Evolutionary conservation across 2,113 vertebrate genomes (phyloP), one percentile per base, ranked within the genome.

Genomic region (Tricholaema leucomelas): DNA sequence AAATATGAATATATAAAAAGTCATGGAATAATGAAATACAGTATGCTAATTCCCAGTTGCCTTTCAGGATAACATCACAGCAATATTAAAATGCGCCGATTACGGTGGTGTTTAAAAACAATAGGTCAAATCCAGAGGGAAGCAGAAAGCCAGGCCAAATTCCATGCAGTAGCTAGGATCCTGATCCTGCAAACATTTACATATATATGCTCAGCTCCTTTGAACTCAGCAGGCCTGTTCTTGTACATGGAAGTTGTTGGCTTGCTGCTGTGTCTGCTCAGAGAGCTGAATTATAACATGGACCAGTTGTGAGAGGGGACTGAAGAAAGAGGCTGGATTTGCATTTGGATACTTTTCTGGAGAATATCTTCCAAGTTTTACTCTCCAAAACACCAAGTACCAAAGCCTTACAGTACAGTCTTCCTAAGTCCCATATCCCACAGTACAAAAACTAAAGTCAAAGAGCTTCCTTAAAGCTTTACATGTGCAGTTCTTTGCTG

Each of bases 1-100:
- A 96, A 97, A 97, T 96, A 93, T 77, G 92, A 95, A 90, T 85
- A 82, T 86, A 88, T 79, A 88, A 95, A 86, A 96, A 92, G 79
- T 93, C 56, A 91, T 65, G 87, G 80, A 96, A 93, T 91, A 93
- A 92, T 95, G 86, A 97, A 95, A 97, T 94, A 87, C 71, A 78
- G 71, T 82, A 88, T 89, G 81, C 44, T 92, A 84, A 95, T 87
- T 93, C 80, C 94, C 79, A 81, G 65, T 81, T 95, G 88, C 95
- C 80, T 93, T 92, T 95, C 90, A 91, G 92, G 88, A 88, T 93
- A 90, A 93, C 85, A 93, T 93, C 92, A 90, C 69, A 84, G 92
- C 75, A 82, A 72, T 85, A 93, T 81, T 82, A 95, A 87, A 95
- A 87, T 50, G 35, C 33, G 73, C 66, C 5, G 31, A 94, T 87